Conservation (phyloP, 2,888 invertebrate genomes). For the Conops quadrifasciatus region DNA sequence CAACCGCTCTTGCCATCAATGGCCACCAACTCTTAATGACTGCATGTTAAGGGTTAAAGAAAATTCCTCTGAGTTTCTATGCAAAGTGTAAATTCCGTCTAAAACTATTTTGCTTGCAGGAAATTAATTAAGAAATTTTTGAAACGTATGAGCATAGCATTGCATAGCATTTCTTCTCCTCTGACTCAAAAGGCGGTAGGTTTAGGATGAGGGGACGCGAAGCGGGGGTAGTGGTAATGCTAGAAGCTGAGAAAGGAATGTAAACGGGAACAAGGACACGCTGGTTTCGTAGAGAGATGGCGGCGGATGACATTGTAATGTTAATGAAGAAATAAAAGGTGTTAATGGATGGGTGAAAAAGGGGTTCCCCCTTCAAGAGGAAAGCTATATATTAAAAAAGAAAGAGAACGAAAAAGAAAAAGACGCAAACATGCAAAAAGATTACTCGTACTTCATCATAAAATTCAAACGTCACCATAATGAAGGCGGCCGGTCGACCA, state of each 20-base stretch:
- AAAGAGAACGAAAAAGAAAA: not conserved
- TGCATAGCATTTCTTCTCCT: too few species aligned
- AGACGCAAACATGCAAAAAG: constrained; percentile 1
- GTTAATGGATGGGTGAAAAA: too few species aligned
- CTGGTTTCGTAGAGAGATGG: too few species aligned
- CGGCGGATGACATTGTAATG: too few species aligned
- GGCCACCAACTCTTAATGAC: not conserved
- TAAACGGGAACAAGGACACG: not conserved
- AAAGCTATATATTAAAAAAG: not conserved
- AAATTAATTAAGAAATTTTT: constrained; percentile 44
- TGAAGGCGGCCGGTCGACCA: constrained; percentile 7
- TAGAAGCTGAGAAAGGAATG: not conserved
- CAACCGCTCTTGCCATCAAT: not conserved
- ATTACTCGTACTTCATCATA: not conserved
- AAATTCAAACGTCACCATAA: constrained; percentile 1
- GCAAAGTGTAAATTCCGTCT: constrained; percentile 27
- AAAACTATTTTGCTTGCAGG: constrained; percentile 34
- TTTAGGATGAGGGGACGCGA: not conserved
- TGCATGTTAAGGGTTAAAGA: not conserved
- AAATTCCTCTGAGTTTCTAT: constrained; percentile 23
- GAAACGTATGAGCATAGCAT: constrained; percentile 33
- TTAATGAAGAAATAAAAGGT: too few species aligned
- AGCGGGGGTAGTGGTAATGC: not conserved
- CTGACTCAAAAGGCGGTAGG: not conserved
- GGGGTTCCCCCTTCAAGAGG: not conserved